phyloP scores from a whole-genome alignment of 1,140 invertebrate genomes.

The Chelonus insularis region DNA sequence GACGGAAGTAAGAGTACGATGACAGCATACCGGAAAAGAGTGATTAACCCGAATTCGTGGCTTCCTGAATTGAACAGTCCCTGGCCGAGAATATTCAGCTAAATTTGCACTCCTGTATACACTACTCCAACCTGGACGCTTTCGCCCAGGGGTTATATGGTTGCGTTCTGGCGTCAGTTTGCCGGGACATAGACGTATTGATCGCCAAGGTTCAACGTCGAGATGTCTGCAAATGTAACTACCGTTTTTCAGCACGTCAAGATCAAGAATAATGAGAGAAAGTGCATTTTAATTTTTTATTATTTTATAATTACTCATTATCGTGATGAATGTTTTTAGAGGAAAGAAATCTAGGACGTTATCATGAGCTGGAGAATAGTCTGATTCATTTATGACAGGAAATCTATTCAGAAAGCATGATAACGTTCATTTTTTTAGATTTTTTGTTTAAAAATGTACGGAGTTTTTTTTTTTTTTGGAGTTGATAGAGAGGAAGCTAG shows the following conservation, averaged over 20 bases:
- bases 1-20: neutral
- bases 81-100: neutral
- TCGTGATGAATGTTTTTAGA: no score
- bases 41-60: slow-evolving; percentile 37
- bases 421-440: no score
- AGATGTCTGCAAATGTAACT: slow-evolving; percentile 14
- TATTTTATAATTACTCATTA: no score
- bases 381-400: no score
- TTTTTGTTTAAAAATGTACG: no score
- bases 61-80: slow-evolving; percentile 27
- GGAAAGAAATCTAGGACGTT: no score
- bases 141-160: slow-evolving; percentile 1
- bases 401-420: no score
- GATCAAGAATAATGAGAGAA: neutral
- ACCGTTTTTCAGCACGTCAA: neutral
- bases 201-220: slow-evolving; percentile 10
- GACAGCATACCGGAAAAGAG: slow-evolving; percentile 27
- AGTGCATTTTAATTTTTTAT: neutral
- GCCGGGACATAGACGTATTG: slow-evolving; percentile 19
- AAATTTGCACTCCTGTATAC: neutral
- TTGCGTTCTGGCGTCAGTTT: slow-evolving; percentile 6
- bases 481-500: no score
- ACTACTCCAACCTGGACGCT: neutral
- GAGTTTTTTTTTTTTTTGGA: no score
- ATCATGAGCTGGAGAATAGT: no score